phyloP scores from a whole-genome alignment of 2,113 vertebrate species.

The Helogale parvula region DNA sequence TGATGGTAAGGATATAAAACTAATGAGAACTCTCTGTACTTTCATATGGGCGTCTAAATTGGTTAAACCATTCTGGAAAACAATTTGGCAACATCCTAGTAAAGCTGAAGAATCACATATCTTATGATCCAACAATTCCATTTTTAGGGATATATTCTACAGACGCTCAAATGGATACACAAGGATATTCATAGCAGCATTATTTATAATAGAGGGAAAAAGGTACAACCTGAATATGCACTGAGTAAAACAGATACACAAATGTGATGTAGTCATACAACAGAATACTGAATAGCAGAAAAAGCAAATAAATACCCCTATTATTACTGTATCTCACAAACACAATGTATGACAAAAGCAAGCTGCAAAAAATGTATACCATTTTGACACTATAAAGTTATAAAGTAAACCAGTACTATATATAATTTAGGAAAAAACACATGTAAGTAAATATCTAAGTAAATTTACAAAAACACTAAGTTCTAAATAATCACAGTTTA shows the following conservation, averaged over 20 bases:
- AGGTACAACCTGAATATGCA: not conserved
- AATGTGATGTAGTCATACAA: slow-evolving; percentile 7
- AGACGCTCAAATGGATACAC: not conserved
- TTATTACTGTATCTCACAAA: not conserved
- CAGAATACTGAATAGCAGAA: not conserved
- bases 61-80: not conserved
- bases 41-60: not conserved
- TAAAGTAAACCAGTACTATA: not conserved
- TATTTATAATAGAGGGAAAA: slow-evolving; percentile 20
- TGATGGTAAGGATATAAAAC: not conserved
- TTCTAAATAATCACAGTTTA: not conserved
- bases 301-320: not conserved
- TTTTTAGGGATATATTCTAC: not conserved
- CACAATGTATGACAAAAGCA: slow-evolving; percentile 1
- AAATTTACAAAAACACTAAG: not conserved
- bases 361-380: not conserved
- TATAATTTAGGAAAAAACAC: not conserved
- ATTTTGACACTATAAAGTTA: not conserved
- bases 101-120: not conserved
- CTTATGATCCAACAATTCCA: not conserved
- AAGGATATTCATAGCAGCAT: slow-evolving; percentile 1
- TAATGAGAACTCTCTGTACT: not conserved
- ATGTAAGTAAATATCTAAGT: not conserved
- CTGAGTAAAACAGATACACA: not conserved
- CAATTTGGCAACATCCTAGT: not conserved